These are phyloP conservation scores for Lochmaea capreae DNA, from an alignment of 2,888 invertebrate genomes.

Conservation along the genomic window DNA sequence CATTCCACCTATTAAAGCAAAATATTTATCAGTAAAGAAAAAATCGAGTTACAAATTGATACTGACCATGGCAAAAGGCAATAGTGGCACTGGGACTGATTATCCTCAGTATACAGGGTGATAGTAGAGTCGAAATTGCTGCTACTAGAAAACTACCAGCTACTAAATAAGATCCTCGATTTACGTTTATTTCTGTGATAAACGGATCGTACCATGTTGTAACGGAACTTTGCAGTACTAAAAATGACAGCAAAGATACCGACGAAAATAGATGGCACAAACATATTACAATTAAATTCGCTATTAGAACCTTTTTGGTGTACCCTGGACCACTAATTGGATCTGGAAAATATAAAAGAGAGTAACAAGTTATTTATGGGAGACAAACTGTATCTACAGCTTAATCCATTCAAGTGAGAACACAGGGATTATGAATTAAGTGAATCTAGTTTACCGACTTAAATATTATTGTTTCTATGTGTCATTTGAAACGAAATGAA, in stretches of 20 bases:
- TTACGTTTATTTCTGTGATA: constrained; percentile 46
- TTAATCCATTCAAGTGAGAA: too few relatives aligned
- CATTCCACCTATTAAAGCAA: constrained; percentile 56
- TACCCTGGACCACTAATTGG: constrained; percentile 63
- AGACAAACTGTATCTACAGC: too few relatives aligned
- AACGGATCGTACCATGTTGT: constrained; percentile 66
- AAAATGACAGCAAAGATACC: constrained; percentile 73
- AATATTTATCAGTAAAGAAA: background rate
- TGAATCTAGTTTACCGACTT: too few relatives aligned
- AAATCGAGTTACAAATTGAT: background rate
- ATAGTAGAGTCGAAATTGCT: constrained; percentile 69
- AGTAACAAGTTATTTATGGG: background rate
- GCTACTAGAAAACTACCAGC: constrained; percentile 73
- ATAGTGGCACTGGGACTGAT: constrained; percentile 46
- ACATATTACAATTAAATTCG: constrained; percentile 70
- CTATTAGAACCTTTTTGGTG: constrained; percentile 67
- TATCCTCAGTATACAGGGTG: constrained; percentile 59
- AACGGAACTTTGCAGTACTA: constrained; percentile 69
- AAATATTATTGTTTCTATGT: too few relatives aligned
- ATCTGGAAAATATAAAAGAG: constrained; percentile 38
- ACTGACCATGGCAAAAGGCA: constrained; percentile 50
- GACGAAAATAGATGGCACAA: constrained; percentile 73
- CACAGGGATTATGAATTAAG: too few relatives aligned
- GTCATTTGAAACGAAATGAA: too few relatives aligned
- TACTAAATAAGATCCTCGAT: constrained; percentile 72